Conservation (phyloP, 2,797 vertebrate species). For the Pangasius sanitwongsei region DNA sequence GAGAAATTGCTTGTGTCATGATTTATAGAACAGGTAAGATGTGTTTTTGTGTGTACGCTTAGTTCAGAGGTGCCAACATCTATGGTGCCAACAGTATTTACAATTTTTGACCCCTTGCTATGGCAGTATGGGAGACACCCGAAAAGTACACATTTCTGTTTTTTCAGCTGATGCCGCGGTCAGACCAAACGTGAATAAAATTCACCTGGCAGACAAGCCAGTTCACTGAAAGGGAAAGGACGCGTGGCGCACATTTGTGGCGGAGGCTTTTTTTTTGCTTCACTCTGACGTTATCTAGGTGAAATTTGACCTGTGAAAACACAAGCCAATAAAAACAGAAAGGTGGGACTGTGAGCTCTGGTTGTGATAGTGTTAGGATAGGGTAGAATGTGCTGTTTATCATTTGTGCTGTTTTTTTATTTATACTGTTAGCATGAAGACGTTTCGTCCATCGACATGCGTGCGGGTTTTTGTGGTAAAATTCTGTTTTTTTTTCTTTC, state of each 20-base stretch:
- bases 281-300: background rate
- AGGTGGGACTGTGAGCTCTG: no score
- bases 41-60: background rate
- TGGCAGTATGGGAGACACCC: background rate
- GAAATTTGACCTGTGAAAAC: background rate
- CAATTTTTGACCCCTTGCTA: background rate
- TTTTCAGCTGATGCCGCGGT: background rate
- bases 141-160: background rate
- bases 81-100: background rate
- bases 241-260: background rate
- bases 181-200: background rate
- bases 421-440: background rate
- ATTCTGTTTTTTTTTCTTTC: background rate
- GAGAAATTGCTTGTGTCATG: background rate
- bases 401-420: background rate
- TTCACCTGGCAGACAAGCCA: background rate
- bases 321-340: background rate
- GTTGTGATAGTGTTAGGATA: background rate
- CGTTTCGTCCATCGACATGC: background rate
- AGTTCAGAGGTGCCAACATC: background rate
- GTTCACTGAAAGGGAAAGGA: background rate
- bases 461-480: no score
- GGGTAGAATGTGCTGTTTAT: background rate
- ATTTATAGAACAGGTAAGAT: background rate
- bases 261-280: background rate